A percentile compares a stretch with the other conserved stretches of the same genome.
Evolutionary conservation across 2,797 vertebrate species (phyloP).

Genomic region (Threskiornis aethiopicus): DNA sequence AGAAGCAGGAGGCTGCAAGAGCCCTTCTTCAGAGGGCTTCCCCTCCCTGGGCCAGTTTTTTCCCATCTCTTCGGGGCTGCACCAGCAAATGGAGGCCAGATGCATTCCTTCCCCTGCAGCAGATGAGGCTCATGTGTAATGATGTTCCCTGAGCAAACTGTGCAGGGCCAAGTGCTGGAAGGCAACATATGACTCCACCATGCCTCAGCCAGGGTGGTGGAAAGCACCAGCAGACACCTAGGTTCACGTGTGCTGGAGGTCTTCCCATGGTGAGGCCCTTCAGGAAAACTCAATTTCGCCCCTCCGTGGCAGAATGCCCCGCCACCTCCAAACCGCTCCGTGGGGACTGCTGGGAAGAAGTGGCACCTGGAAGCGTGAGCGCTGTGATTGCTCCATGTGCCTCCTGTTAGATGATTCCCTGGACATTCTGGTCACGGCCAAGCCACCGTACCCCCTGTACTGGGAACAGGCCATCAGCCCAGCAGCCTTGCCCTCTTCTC

Average conservation of each 20-base stretch:
- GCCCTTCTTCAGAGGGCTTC: not conserved
- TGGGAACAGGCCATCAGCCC: not conserved
- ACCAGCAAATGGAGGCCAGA: not conserved
- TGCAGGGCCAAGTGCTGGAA: not conserved
- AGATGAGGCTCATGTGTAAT: not conserved
- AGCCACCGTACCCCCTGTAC: not conserved
- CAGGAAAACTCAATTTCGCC: not conserved
- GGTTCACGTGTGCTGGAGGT: not conserved
- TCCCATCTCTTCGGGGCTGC: not conserved
- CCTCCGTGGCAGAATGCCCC: accelerated
- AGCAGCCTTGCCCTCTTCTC: not conserved
- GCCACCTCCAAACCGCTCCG: not conserved
- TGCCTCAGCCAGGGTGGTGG: not conserved
- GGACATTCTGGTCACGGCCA: not conserved
- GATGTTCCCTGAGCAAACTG: not conserved
- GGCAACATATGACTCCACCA: not conserved
- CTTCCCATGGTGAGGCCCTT: not conserved
- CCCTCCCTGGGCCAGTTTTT: not conserved
- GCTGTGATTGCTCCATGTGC: accelerated
- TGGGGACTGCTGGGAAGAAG: not conserved
- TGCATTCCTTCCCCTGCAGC: not conserved
- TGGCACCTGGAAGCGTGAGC: not conserved
- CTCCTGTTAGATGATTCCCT: not conserved
- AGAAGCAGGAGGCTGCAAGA: not conserved
- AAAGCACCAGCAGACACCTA: not conserved